Percentiles rank a stretch among this genome's conserved stretches.
Conservation (phyloP, 2,113 vertebrate species). For the Crotophaga sulcirostris region DNA sequence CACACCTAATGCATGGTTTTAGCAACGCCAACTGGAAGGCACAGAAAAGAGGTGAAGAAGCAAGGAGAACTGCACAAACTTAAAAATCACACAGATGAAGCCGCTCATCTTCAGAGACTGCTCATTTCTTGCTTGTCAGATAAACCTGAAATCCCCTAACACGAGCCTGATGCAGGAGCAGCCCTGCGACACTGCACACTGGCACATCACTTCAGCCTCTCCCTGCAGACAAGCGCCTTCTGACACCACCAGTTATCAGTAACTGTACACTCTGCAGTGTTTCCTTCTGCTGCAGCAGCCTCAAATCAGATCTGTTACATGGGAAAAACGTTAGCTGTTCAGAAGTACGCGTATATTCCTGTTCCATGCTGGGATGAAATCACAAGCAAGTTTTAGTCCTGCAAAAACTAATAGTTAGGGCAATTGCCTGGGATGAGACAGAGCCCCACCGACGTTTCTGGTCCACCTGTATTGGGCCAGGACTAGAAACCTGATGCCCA, state of each 20-base stretch:
- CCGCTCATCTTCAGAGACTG: background rate
- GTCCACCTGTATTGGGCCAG: background rate
- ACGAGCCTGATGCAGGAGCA: background rate
- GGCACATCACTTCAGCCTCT: background rate
- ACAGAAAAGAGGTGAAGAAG: background rate
- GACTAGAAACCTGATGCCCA: background rate
- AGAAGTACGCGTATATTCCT: accelerated
- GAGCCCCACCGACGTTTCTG: background rate
- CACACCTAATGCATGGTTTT: background rate
- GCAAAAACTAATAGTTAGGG: background rate
- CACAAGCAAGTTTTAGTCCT: background rate
- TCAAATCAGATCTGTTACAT: background rate
- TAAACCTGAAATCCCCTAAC: background rate
- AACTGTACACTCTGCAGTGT: background rate
- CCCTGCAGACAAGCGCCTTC: background rate
- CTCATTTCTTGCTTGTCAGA: background rate
- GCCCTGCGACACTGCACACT: background rate
- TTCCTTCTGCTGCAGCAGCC: background rate
- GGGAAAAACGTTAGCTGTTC: background rate
- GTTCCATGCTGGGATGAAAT: background rate
- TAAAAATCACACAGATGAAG: background rate
- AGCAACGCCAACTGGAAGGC: accelerated
- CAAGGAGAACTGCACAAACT: background rate
- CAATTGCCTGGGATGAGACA: background rate
- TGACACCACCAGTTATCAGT: accelerated